Conservation (phyloP, 2,113 vertebrate genomes). For the Pseudonaja textilis region DNA sequence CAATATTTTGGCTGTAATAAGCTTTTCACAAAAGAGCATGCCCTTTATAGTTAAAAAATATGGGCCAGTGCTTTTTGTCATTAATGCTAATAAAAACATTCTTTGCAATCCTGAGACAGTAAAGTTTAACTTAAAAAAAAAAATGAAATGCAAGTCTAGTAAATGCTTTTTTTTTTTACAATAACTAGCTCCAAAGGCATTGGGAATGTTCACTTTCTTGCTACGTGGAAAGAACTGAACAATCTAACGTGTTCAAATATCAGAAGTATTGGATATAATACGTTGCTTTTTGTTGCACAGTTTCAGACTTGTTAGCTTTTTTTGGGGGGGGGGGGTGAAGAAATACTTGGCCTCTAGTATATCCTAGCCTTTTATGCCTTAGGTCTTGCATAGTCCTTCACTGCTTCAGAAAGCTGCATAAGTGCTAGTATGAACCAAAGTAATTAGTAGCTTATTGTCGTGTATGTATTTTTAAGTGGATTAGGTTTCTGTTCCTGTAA, state of each 20-base stretch:
- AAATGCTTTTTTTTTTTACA: too few relatives aligned
- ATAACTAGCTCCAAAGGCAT: neutral
- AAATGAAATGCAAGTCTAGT: neutral
- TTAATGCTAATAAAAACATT: neutral
- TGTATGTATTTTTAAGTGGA: neutral
- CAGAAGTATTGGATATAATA: neutral
- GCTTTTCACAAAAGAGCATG: neutral
- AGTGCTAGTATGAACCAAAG: neutral
- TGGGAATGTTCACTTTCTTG: neutral
- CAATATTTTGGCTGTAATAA: neutral
- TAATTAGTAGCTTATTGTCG: neutral
- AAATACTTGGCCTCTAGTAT: neutral
- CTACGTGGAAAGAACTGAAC: neutral
- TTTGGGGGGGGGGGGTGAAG: too few relatives aligned
- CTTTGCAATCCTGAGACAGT: neutral
- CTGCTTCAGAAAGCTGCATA: neutral
- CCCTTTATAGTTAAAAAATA: neutral
- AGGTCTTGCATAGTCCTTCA: neutral
- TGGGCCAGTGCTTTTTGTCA: neutral
- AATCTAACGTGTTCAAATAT: neutral
- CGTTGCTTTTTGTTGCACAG: neutral
- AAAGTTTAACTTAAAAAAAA: neutral
- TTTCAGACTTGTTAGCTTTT: slow-evolving; percentile 6
- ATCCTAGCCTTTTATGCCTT: neutral
- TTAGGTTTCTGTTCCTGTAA: accelerated